Base-by-base conservation (phyloP, 2,888 invertebrate genomes). In the Andrena bicolor region DNA sequence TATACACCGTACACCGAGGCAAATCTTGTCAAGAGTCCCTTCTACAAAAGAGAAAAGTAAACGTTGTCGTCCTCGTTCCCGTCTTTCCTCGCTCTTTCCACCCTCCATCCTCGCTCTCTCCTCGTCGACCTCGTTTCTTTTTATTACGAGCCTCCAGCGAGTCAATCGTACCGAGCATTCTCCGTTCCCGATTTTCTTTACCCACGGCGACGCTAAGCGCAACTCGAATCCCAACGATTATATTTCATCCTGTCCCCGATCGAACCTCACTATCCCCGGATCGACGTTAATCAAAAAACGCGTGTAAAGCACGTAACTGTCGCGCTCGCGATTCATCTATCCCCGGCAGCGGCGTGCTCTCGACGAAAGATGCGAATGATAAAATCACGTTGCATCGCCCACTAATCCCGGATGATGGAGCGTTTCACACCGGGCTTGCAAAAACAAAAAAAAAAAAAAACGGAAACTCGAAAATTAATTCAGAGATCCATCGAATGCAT, bases 21-120 rank as follows among this genome's bases (percentile, higher is more conserved):
- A 85, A 86, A 85, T 82, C 76, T 85, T 76, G 66, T 76, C 73
- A 85, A 84, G 83, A 26, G 61, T 72, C 76, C 73, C 66, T 75
- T 48, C 65, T 72, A 58, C 74, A 64, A 75, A 77, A 74, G 85
- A 61, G 64, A 56, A 84, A 77, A 85, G 51, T 75, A 73, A 77
- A 77, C 61, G 30, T 51, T 72, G 70, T 70, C 80, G 53, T 60
- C 70, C 56, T 23, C 64, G 61, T 72, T 60, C 81, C 58, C 41
- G 20, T 61, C 56, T 35, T 41, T 41, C 41, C 41, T 41, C 41
- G 41, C 41, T 16, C 41, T 41, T 41, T 58, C 23, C 8, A n/a
- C n/a, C n/a, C n/a, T n/a, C n/a, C n/a, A n/a, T 41, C 41, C 41
- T 41, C 41, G 41, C 41, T 16, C 41, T 41, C 16, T 58, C 28